Percentiles rank a stretch among this genome's conserved stretches.
phyloP scores from a whole-genome alignment of 2,113 vertebrate genomes.

The Emydura subglobosa region DNA sequence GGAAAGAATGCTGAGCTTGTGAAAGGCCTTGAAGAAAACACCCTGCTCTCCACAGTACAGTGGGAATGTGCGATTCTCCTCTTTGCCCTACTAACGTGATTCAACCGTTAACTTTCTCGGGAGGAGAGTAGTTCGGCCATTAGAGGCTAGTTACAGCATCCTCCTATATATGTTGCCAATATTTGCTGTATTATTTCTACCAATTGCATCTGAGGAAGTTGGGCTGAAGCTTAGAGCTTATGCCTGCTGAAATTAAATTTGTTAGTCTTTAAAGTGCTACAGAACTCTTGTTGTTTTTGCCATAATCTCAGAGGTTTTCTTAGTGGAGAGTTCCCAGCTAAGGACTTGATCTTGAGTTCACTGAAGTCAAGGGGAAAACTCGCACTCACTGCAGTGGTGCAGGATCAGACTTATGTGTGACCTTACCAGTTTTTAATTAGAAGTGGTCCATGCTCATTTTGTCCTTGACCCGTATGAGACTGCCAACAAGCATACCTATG shows the following conservation, averaged over 20 bases:
- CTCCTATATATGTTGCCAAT: too few relatives aligned
- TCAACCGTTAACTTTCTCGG: not conserved
- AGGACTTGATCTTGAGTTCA: not conserved
- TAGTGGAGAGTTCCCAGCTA: not conserved
- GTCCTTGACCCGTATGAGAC: not conserved
- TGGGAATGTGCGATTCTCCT: not conserved
- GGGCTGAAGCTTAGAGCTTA: too few relatives aligned
- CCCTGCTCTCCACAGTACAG: not conserved
- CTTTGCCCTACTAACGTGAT: not conserved
- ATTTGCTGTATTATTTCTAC: too few relatives aligned
- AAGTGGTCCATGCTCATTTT: not conserved
- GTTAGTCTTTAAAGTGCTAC: too few relatives aligned
- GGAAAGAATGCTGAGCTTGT: not conserved
- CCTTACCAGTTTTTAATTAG: not conserved
- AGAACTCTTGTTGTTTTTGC: too few relatives aligned
- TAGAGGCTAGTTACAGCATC: not conserved
- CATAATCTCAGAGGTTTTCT: not conserved
- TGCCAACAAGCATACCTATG: not conserved
- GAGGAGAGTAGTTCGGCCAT: not conserved
- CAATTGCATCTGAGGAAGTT: too few relatives aligned
- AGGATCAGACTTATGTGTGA: not conserved
- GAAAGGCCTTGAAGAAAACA: not conserved
- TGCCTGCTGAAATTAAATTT: too few relatives aligned
- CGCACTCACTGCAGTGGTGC: not conserved
- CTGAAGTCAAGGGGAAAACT: not conserved